phyloP scores from a whole-genome alignment of 2,797 vertebrate species.

The Danio choprae region DNA sequence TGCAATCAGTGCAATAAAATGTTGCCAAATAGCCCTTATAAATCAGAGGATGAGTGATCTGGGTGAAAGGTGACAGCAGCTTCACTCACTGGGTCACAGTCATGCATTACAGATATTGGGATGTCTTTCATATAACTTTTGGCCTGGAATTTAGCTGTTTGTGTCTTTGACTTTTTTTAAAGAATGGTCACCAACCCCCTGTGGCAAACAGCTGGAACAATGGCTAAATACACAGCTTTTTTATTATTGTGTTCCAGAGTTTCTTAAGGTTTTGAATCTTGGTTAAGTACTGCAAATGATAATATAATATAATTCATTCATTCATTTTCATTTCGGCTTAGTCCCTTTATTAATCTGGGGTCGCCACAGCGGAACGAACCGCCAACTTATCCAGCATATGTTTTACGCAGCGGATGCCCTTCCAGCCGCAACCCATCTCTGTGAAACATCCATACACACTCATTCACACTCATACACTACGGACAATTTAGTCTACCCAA shows the following conservation, averaged over 20 bases:
- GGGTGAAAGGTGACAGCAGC: not conserved
- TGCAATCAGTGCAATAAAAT: not conserved
- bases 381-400: no score
- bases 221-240: constrained; percentile 6
- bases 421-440: no score
- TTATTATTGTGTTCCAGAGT: not conserved
- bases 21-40: not conserved
- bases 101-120: not conserved
- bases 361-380: no score
- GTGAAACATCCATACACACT: no score
- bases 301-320: not conserved
- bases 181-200: constrained; percentile 2
- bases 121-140: constrained; percentile 32
- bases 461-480: no score
- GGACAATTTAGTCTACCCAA: no score
- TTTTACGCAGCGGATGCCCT: no score
- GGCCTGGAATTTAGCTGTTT: constrained; percentile 35
- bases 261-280: not conserved
- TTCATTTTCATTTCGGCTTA: no score
- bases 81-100: not conserved
- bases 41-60: not conserved
- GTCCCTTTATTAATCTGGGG: no score
- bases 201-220: constrained; percentile 21
- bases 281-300: not conserved
- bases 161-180: constrained; percentile 31